phyloP scores from a whole-genome alignment of 2,888 invertebrate species.

The Ernsta delagoae region DNA sequence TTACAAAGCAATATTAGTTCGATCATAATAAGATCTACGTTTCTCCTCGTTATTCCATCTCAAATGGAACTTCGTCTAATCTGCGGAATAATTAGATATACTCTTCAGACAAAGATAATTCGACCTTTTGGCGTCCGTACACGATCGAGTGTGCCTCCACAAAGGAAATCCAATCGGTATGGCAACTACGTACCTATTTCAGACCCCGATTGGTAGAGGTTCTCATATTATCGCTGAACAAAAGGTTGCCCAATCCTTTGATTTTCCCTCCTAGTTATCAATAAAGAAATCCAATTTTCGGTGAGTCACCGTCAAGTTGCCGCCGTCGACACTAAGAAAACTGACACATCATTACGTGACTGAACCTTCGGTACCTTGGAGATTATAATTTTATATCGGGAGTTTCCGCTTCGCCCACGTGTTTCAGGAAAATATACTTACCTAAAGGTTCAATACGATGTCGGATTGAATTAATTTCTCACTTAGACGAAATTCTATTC shows the following conservation, averaged over 20 bases:
- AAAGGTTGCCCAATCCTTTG: conserved; percentile 46
- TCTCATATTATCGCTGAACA: conserved; percentile 31
- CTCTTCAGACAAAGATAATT: conserved; percentile 23
- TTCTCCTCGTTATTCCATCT: background rate
- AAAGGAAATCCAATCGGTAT: conserved; percentile 28
- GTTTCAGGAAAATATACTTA: background rate
- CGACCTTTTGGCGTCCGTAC: conserved; percentile 23
- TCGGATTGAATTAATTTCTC: conserved; percentile 17
- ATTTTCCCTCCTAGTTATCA: conserved; percentile 56
- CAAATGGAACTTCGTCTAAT: background rate
- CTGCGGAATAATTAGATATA: conserved; percentile 24
- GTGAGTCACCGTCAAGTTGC: conserved; percentile 48
- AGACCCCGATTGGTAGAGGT: conserved; percentile 6
- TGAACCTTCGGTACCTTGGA: conserved; percentile 60
- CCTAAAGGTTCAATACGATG: background rate
- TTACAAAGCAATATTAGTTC: too few species aligned
- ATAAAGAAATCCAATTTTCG: conserved; percentile 70
- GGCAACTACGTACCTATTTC: conserved; percentile 22
- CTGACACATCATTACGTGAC: conserved; percentile 78
- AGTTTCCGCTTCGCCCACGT: conserved; percentile 15
- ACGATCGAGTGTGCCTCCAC: conserved; percentile 17
- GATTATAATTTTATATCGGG: conserved; percentile 59
- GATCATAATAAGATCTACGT: too few species aligned
- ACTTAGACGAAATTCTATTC: background rate
- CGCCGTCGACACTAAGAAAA: conserved; percentile 54